phyloP scores from a whole-genome alignment of 1,140 invertebrate species.

The Hetaerina americana region DNA sequence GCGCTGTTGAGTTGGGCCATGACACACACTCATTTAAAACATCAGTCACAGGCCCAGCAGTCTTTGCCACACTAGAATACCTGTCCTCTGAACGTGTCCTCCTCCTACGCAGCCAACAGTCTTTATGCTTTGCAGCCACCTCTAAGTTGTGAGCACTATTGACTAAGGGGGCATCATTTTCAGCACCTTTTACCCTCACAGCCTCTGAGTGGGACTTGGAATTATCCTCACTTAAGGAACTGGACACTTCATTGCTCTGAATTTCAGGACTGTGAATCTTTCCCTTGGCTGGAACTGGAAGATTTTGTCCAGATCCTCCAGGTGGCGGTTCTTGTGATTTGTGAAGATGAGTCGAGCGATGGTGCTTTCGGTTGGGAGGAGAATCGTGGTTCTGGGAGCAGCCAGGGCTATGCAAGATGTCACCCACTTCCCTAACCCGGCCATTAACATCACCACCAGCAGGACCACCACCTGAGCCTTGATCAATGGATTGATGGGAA shows the following conservation, averaged over 20 bases:
- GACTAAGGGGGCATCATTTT: background rate
- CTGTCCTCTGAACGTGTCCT: background rate
- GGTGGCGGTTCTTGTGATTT: background rate
- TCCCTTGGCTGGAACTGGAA: too few relatives aligned
- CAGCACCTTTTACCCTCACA: background rate
- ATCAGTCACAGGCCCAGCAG: background rate
- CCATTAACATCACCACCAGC: background rate
- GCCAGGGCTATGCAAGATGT: background rate
- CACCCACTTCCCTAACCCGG: background rate
- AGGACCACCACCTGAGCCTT: background rate
- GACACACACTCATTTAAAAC: background rate
- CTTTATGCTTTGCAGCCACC: background rate
- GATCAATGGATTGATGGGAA: background rate
- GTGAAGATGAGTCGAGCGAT: too few relatives aligned
- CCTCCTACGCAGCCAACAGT: background rate
- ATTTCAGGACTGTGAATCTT: background rate
- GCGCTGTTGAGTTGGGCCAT: background rate
- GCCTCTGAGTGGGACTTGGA: background rate
- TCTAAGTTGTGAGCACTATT: background rate
- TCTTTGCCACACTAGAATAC: background rate
- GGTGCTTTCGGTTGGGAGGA: too few relatives aligned
- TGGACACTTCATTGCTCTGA: background rate
- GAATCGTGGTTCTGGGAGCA: background rate
- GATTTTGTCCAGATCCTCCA: background rate
- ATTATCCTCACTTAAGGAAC: background rate